Conservation (phyloP, 2,888 invertebrate species). For the Microctonus hyperodae region DNA sequence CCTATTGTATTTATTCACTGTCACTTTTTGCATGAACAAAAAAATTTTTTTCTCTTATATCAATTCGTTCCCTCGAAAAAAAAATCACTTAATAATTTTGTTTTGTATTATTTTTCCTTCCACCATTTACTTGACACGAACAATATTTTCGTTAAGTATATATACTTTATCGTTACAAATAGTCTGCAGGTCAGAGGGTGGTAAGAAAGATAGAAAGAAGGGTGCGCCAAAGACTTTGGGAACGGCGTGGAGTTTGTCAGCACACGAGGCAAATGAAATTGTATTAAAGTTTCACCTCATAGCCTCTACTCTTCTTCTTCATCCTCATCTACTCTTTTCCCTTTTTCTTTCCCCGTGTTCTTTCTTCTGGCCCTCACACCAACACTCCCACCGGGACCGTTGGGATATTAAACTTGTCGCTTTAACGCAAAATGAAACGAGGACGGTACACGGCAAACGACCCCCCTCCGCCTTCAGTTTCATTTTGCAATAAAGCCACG, state of each 20-base stretch:
- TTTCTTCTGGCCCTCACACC: slow-evolving; percentile 29
- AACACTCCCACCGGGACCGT: slow-evolving; percentile 38
- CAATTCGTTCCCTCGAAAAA: neutral
- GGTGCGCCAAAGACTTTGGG: neutral
- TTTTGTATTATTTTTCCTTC: neutral
- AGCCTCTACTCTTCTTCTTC: slow-evolving; percentile 29
- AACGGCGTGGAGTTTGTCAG: slow-evolving; percentile 58
- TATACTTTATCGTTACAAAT: slow-evolving; percentile 7
- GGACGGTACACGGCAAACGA: slow-evolving; percentile 32
- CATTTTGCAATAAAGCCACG: slow-evolving; percentile 29
- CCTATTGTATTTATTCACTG: neutral
- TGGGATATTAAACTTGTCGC: slow-evolving; percentile 62
- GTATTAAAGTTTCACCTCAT: slow-evolving; percentile 62
- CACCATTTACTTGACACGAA: neutral
- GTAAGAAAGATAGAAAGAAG: neutral
- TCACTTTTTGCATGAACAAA: neutral
- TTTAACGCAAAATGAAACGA: slow-evolving; percentile 61
- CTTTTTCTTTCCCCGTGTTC: slow-evolving; percentile 23
- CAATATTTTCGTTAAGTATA: neutral
- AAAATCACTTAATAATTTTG: neutral
- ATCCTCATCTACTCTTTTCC: slow-evolving; percentile 7
- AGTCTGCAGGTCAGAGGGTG: slow-evolving; percentile 5
- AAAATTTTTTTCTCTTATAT: neutral
- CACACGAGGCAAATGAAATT: slow-evolving; percentile 60
- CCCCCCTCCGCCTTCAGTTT: slow-evolving; percentile 11